Evolutionary conservation across 2,797 vertebrate genomes (phyloP), one percentile per base, ranked within the genome.

Genomic region (Anas georgica): DNA sequence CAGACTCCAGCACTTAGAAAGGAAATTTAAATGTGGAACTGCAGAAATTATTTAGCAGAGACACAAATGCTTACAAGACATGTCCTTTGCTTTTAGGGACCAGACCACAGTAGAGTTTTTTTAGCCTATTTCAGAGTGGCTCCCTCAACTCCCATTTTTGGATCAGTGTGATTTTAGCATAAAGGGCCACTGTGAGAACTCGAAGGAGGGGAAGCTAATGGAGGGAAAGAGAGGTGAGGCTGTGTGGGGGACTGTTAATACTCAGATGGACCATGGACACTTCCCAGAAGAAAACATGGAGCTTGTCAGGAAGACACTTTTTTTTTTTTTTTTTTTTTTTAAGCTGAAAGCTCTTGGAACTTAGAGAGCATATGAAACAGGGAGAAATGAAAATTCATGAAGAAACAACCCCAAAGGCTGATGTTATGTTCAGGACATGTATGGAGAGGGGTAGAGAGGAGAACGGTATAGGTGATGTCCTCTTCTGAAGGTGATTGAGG

Each of bases 141-240:
- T 91, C 74, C 41, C 43, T 84, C 56, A 76, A 55, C 31, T 90
- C 56, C 43, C 73, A 17, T 80, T 83, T 94, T 87, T 87, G 79
- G 69, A 43, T 75, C 26, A 17, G 48, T 46, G 35, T 23, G 50
- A 50, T 66, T 62, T 26, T 23, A 68, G 55, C 73, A 95, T 75
- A 96, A 92, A 86, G 66, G 79, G 17, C 69, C 69, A 63, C 82
- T 96, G 82, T 95, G 87, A 91, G 60, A 41, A 23, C 39, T 80
- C 64, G 39, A 64, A 58, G 48, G 35, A 93, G 66, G 75, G 72
- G 20, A 75, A 64, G 39, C 18, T 29, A 64, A 29, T 29, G 56
- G 35, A 93, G 64, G 70, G 72, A 18, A 63, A 69, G 60, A 91
- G 81, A 91, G 79, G 29, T 37, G 46, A 79, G 41, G n/a, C 76